phyloP scores from a whole-genome alignment of 2,888 invertebrate genomes.

The Caprella mutica region DNA sequence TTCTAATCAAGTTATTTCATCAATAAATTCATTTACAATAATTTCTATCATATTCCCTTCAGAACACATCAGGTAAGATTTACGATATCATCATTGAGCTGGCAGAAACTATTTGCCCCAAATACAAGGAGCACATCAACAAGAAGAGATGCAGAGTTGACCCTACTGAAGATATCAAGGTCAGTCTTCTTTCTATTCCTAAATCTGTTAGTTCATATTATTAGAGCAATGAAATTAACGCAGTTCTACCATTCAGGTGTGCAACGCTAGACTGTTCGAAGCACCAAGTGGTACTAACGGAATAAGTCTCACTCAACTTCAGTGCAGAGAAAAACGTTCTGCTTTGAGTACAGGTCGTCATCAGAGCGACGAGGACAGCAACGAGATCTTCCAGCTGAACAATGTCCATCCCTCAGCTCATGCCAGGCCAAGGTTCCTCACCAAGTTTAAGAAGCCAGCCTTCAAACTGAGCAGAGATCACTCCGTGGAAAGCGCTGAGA shows the following conservation, averaged over 20 bases:
- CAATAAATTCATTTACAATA: not conserved
- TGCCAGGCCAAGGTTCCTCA: slow-evolving; percentile 24
- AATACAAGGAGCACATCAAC: slow-evolving; percentile 31
- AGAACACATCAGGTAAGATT: slow-evolving; percentile 1
- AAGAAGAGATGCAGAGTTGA: slow-evolving; percentile 27
- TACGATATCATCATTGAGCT: slow-evolving; percentile 21
- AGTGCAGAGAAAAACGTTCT: slow-evolving; percentile 22
- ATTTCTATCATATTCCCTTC: not conserved
- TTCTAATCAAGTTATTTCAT: no score
- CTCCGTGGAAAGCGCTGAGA: slow-evolving; percentile 15
- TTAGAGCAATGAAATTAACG: not conserved
- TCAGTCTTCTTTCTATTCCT: not conserved
- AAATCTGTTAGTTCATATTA: not conserved
- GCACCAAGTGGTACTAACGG: slow-evolving; percentile 19
- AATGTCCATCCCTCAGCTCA: slow-evolving; percentile 29
- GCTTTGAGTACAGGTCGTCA: no score
- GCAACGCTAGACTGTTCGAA: slow-evolving; percentile 19
- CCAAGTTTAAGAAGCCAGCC: slow-evolving; percentile 18
- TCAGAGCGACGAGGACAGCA: slow-evolving; percentile 19
- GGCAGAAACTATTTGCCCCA: slow-evolving; percentile 32
- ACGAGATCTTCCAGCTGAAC: slow-evolving; percentile 16
- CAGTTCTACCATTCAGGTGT: slow-evolving; percentile 14
- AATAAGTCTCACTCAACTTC: slow-evolving; percentile 14
- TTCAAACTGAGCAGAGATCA: slow-evolving; percentile 17
- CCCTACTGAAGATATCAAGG: slow-evolving; percentile 28